A percentile compares a stretch with the other conserved stretches of the same genome.
phyloP scores from a whole-genome alignment of 2,888 invertebrate genomes.

The Gasteruption jaculator region DNA sequence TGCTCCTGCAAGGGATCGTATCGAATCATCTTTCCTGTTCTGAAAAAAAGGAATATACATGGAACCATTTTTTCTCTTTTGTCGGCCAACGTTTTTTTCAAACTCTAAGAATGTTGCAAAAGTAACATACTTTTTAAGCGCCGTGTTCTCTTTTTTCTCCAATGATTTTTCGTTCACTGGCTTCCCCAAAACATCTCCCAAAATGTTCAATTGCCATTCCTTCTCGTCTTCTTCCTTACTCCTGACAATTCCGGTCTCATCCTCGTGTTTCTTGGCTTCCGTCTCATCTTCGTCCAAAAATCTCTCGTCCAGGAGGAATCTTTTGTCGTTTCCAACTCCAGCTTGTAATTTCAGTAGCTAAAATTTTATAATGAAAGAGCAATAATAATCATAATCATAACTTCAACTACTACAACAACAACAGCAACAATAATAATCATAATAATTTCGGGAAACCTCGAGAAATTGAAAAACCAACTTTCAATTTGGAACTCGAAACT shows the following conservation, averaged over 20 bases:
- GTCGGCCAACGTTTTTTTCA: no score
- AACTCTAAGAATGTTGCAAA: no score
- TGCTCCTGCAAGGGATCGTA: conserved; percentile 43
- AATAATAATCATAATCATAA: no score
- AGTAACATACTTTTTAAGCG: no score
- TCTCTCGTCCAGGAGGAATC: conserved; percentile 71
- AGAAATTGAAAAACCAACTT: no score
- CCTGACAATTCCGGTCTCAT: no score
- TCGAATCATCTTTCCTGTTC: conserved; percentile 38
- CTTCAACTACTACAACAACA: no score
- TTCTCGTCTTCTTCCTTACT: conserved; percentile 58
- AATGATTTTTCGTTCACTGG: conserved; percentile 39
- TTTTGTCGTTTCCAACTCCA: conserved; percentile 69
- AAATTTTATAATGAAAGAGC: no score
- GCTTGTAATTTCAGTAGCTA: conserved; percentile 70
- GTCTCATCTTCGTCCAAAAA: conserved; percentile 62
- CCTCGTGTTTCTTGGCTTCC: conserved; percentile 36
- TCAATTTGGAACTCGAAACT: no score
- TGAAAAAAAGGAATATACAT: conserved; percentile 25
- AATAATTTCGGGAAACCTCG: no score
- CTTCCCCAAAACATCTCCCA: conserved; percentile 57
- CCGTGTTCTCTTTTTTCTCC: conserved; percentile 14
- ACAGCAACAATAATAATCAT: no score
- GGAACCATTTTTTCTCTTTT: no score
- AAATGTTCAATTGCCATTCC: conserved; percentile 55